These are phyloP conservation scores for Pseudomyrmex concolor DNA, from an alignment of 1,140 invertebrate species.

Conservation along the genomic window DNA sequence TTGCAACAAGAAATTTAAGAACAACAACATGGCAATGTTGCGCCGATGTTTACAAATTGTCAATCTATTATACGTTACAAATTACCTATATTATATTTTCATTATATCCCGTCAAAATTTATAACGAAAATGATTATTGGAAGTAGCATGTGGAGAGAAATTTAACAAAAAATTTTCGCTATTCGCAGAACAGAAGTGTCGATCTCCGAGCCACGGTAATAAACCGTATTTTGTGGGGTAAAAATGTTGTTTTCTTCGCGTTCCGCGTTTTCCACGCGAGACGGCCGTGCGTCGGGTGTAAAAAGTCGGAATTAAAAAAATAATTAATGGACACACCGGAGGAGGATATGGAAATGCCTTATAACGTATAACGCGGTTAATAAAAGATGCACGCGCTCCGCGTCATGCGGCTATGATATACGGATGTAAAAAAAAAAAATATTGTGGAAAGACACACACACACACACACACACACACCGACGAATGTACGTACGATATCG, in stretches of 20 bases:
- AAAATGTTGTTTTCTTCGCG: constrained; percentile 40
- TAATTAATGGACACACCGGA: constrained; percentile 35
- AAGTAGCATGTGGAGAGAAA: too few relatives aligned
- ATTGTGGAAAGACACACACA: too few relatives aligned
- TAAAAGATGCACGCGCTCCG: constrained; percentile 60
- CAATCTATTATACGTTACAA: too few relatives aligned
- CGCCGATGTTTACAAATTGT: background rate
- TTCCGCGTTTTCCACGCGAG: constrained; percentile 45
- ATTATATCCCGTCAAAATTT: too few relatives aligned
- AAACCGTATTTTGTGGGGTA: constrained; percentile 32
- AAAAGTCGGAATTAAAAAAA: constrained; percentile 60
- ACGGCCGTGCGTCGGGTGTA: constrained; percentile 18
- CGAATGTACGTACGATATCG: too few relatives aligned
- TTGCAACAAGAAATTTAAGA: constrained; percentile 17
- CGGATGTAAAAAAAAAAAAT: constrained; percentile 14
- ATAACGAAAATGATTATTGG: too few relatives aligned
- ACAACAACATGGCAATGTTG: background rate
- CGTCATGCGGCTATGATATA: constrained; percentile 40
- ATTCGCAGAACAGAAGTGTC: constrained; percentile 20
- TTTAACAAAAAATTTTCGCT: background rate
- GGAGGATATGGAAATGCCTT: constrained; percentile 57
- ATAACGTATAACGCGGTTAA: constrained; percentile 62
- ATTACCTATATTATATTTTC: too few relatives aligned
- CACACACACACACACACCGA: too few relatives aligned
- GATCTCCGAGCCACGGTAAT: constrained; percentile 29